Percentiles rank a stretch among this genome's conserved stretches.
Conservation (phyloP, 2,888 invertebrate genomes). For the Meteorus cinctellus region DNA sequence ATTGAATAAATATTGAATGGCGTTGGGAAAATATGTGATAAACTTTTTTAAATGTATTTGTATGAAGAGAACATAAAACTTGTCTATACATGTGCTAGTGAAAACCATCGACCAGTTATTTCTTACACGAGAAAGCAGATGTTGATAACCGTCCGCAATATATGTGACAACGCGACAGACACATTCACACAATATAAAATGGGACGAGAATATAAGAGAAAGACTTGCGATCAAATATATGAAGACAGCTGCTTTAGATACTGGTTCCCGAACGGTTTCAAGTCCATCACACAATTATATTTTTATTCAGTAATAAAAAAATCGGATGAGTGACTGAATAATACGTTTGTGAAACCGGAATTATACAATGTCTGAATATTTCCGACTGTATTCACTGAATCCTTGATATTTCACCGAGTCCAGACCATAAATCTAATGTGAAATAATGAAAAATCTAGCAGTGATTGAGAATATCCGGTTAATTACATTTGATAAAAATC, state of each 20-base stretch:
- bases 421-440: constrained; percentile 26
- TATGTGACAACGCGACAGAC: constrained; percentile 39
- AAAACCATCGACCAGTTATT: neutral
- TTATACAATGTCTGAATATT: neutral
- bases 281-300: neutral
- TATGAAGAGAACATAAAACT: neutral
- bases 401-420: neutral
- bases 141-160: constrained; percentile 61
- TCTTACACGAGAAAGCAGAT: constrained; percentile 59
- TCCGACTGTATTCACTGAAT: neutral
- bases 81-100: neutral
- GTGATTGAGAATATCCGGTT: too few species aligned
- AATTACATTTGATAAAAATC: too few species aligned
- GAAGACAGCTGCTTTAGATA: constrained; percentile 32
- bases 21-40: constrained; percentile 2
- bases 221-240: neutral
- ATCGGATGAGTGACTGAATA: constrained; percentile 7
- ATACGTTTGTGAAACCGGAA: neutral
- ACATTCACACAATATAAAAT: constrained; percentile 33
- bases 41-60: neutral
- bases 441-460: neutral
- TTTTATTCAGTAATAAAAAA: constrained; percentile 17
- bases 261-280: neutral
- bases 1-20: neutral
- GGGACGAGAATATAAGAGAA: constrained; percentile 47